Base-by-base conservation (phyloP, 2,113 vertebrate genomes). In the Ammodytes marinus region DNA sequence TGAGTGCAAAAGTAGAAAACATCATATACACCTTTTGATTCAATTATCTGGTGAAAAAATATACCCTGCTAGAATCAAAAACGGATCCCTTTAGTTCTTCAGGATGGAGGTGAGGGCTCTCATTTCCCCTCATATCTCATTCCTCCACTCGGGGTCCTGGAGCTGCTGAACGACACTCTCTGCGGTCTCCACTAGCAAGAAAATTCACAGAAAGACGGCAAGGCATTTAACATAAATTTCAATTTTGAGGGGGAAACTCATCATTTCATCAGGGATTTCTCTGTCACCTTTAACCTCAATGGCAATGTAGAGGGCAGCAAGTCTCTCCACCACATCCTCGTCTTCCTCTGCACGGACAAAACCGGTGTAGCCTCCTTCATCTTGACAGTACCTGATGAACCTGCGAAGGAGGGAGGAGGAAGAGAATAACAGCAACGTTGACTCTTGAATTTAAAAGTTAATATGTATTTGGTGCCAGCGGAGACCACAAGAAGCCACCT, bases 381-480 rank as follows among this genome's bases (percentile, higher is more conserved):
- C 89, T 49, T 3, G 86, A 86, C 98, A 98, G 95, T 96, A 97
- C 39, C 87, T 64, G 83, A 98, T 95, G 90, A 99, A 97, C 84
- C 98, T 96, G 80, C 55, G 86, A 8, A 17, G 0, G 0, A 50
- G 0, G 93, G 88, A 15, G 49, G 54, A 75, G 5, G 3, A 14
- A 61, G 67, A 0, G 8, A 46, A 59, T 5, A 43, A 46, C 40
- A 0, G n/a, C 3, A 14, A 66, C 0, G 27, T 19, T 19, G 2
- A 37, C 11, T 4, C 53, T 54, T 46, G 0, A 37, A 77, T 49
- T 74, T 45, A 47, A 60, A 71, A 46, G 2, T n/a, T 39, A 15
- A 35, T 40, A 6, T 10, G 14, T 27, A 2, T 27, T 13, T 47
- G 58, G 49, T 65, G 13, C 77, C 5, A 73, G 70, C 5, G 52